phyloP scores from a whole-genome alignment of 2,113 vertebrate species.

The Apus apus region DNA sequence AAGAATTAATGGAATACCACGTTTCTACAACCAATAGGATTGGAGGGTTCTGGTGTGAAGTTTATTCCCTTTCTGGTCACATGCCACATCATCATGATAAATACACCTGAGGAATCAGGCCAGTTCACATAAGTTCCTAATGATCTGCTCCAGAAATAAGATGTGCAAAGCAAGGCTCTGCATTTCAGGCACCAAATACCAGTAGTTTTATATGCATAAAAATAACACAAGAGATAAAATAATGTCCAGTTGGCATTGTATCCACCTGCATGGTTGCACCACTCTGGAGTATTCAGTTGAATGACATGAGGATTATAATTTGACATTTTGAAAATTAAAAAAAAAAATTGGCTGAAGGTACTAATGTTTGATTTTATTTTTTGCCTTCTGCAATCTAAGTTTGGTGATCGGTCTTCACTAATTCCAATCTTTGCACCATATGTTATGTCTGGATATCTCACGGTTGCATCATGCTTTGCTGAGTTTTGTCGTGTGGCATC shows the following conservation, averaged over 20 bases:
- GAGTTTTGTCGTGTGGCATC: conserved; percentile 79
- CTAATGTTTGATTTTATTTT: conserved; percentile 65
- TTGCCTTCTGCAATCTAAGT: conserved; percentile 62
- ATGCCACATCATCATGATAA: conserved; percentile 28
- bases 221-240: background rate
- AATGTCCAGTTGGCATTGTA: conserved; percentile 41
- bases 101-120: conserved; percentile 28
- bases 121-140: conserved; percentile 45
- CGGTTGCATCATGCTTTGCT: conserved; percentile 84
- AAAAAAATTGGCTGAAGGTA: conserved; percentile 25
- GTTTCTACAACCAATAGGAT: background rate
- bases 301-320: conserved; percentile 36
- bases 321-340: conserved; percentile 41
- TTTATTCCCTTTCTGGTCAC: conserved; percentile 54
- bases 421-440: conserved; percentile 65
- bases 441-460: conserved; percentile 70
- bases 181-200: conserved; percentile 21
- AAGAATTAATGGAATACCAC: background rate
- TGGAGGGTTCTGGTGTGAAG: conserved; percentile 38
- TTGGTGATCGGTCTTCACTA: conserved; percentile 61
- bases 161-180: conserved; percentile 11
- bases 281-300: background rate
- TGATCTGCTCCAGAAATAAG: background rate
- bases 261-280: background rate
- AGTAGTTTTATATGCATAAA: background rate